These are phyloP conservation scores for Pimpla rufipes DNA, from an alignment of 2,888 invertebrate species.

Conservation along the genomic window DNA sequence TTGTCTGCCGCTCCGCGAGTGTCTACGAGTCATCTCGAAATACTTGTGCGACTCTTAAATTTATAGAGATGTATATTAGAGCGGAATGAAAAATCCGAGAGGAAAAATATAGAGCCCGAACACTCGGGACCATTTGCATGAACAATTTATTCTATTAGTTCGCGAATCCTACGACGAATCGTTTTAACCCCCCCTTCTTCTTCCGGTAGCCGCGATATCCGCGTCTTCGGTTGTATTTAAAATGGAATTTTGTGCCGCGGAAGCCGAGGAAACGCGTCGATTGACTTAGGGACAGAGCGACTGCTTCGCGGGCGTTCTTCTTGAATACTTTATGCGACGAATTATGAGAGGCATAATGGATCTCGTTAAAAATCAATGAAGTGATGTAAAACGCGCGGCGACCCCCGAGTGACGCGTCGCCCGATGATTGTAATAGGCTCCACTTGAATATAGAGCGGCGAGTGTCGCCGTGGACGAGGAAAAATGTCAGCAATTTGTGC, in stretches of 20 bases:
- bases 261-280: slow-evolving; percentile 3
- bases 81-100: not conserved
- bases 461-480: not conserved
- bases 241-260: not conserved
- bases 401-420: not conserved
- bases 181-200: not conserved
- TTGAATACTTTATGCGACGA: not conserved
- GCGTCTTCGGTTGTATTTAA: slow-evolving; percentile 9
- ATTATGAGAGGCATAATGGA: not conserved
- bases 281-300: not conserved
- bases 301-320: not conserved
- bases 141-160: slow-evolving; percentile 30
- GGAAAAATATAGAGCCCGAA: not conserved
- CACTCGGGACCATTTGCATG: slow-evolving; percentile 16
- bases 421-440: not conserved
- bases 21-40: too few species aligned
- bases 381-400: not conserved
- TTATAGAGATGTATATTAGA: not conserved
- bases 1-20: too few species aligned
- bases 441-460: slow-evolving; percentile 1
- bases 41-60: not conserved
- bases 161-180: slow-evolving; percentile 11
- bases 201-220: not conserved
- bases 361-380: slow-evolving; percentile 12
- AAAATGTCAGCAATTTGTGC: slow-evolving; percentile 20